phyloP scores from a whole-genome alignment of 2,113 vertebrate species.

The Heterotilapia buettikoferi region DNA sequence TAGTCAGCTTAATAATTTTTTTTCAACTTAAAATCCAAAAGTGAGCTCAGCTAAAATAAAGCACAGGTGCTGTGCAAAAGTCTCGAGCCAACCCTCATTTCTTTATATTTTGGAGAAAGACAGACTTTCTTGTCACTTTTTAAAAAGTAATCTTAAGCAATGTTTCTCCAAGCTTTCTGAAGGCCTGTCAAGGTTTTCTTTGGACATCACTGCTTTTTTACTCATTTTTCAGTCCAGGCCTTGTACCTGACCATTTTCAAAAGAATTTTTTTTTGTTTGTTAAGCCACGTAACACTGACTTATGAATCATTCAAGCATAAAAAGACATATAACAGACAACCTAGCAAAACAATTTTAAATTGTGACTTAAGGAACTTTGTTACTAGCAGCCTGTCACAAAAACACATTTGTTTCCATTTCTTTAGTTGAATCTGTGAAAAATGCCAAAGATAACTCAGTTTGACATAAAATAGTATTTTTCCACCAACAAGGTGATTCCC shows the following conservation, averaged over 20 bases:
- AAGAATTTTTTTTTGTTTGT: neutral
- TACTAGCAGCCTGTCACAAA: neutral
- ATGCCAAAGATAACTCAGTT: neutral
- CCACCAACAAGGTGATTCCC: neutral
- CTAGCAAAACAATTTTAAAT: neutral
- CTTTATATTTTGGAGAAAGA: neutral
- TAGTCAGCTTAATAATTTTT: neutral
- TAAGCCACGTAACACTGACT: neutral
- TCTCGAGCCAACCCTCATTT: neutral
- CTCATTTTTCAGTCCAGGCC: neutral
- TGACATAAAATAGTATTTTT: neutral
- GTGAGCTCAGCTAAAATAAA: neutral
- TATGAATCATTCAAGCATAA: neutral
- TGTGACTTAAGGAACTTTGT: neutral
- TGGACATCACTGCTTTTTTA: neutral
- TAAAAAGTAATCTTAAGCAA: neutral
- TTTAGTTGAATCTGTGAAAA: neutral
- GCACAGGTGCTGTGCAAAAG: neutral
- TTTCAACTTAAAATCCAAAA: neutral
- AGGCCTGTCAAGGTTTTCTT: neutral
- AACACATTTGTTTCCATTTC: neutral
- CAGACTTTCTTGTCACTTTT: neutral
- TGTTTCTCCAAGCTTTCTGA: neutral
- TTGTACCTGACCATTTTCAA: neutral
- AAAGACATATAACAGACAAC: neutral